A percentile compares a stretch with the other conserved stretches of the same genome.
These are phyloP conservation scores for Apostichopus japonicus DNA, from an alignment of 35 echinoderm and acorn worm species.

Conservation along the genomic window DNA sequence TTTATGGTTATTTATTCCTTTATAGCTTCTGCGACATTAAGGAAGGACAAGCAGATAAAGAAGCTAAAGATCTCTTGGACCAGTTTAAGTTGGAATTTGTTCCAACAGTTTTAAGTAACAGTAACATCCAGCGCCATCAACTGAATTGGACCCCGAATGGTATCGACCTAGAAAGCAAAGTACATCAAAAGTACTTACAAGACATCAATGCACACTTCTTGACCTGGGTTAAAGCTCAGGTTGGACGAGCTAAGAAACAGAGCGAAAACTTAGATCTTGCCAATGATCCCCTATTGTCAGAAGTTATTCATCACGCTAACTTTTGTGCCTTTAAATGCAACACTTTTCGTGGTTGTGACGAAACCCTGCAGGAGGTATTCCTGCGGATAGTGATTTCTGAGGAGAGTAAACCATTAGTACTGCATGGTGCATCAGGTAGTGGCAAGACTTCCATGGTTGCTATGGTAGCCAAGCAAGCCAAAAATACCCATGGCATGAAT, in stretches of 20 bases:
- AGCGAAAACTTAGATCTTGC: slow-evolving; percentile 40
- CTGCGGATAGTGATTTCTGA: slow-evolving; percentile 35
- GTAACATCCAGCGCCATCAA: slow-evolving; percentile 72
- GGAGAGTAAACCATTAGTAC: slow-evolving; percentile 57
- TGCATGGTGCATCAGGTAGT: slow-evolving; percentile 83
- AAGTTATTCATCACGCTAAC: slow-evolving; percentile 83
- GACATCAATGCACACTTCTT: slow-evolving; percentile 68
- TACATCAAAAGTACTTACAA: slow-evolving; percentile 78
- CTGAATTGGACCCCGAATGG: slow-evolving; percentile 72
- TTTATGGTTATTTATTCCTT: background rate
- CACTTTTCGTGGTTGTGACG: slow-evolving; percentile 86
- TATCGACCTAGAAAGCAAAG: slow-evolving; percentile 33
- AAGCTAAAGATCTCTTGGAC: slow-evolving; percentile 65
- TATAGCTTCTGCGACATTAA: slow-evolving; percentile 69
- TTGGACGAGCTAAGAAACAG: slow-evolving; percentile 56
- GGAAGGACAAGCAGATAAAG: slow-evolving; percentile 56
- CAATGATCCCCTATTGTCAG: slow-evolving; percentile 69
- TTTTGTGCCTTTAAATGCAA: slow-evolving; percentile 86
- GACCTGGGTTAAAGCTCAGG: slow-evolving; percentile 66
- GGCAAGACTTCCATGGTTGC: slow-evolving; percentile 99
- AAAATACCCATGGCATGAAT: slow-evolving; percentile 37
- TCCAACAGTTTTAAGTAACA: slow-evolving; percentile 47
- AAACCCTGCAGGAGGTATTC: slow-evolving; percentile 68
- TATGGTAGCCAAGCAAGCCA: slow-evolving; percentile 73
- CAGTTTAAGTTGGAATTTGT: slow-evolving; percentile 76